phyloP scores from a whole-genome alignment of 35 echinoderm and acorn worm species.

The Patiria miniata region DNA sequence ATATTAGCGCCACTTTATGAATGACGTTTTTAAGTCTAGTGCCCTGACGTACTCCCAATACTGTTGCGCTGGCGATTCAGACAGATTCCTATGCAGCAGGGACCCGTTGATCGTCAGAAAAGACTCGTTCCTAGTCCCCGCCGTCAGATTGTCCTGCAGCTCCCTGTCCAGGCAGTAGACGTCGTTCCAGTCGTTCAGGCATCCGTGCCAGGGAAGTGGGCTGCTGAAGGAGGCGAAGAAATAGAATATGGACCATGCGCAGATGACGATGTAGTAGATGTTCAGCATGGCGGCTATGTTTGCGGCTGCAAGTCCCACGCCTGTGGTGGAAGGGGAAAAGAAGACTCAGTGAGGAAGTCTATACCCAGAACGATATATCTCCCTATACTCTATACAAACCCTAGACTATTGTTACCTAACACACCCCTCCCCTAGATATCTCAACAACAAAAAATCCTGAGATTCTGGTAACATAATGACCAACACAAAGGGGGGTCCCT shows the following conservation, averaged over 20 bases:
- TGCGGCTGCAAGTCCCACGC: slow-evolving; percentile 63
- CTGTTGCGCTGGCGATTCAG: slow-evolving; percentile 84
- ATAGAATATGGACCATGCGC: slow-evolving; percentile 81
- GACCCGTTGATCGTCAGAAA: slow-evolving; percentile 59
- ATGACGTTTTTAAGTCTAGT: too few species aligned
- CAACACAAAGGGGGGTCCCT: too few species aligned
- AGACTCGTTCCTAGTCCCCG: not conserved
- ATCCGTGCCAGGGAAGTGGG: slow-evolving; percentile 65
- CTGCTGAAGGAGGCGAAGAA: slow-evolving; percentile 76
- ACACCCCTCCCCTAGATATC: too few species aligned
- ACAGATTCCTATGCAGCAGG: slow-evolving; percentile 26
- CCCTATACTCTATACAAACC: too few species aligned
- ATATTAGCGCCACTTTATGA: too few species aligned
- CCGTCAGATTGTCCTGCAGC: slow-evolving; percentile 46
- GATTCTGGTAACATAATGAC: too few species aligned
- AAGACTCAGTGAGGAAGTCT: too few species aligned
- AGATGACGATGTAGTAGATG: slow-evolving; percentile 89
- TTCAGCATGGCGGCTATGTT: slow-evolving; percentile 73
- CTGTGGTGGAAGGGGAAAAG: slow-evolving; percentile 4
- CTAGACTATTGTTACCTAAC: too few species aligned
- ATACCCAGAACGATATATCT: too few species aligned
- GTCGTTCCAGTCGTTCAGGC: slow-evolving; percentile 71
- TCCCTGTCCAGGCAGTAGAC: slow-evolving; percentile 58
- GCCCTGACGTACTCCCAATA: slow-evolving; percentile 86
- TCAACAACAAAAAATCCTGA: too few species aligned